Conservation (phyloP, 2,113 vertebrate species). For the Aegotheles bennettii region DNA sequence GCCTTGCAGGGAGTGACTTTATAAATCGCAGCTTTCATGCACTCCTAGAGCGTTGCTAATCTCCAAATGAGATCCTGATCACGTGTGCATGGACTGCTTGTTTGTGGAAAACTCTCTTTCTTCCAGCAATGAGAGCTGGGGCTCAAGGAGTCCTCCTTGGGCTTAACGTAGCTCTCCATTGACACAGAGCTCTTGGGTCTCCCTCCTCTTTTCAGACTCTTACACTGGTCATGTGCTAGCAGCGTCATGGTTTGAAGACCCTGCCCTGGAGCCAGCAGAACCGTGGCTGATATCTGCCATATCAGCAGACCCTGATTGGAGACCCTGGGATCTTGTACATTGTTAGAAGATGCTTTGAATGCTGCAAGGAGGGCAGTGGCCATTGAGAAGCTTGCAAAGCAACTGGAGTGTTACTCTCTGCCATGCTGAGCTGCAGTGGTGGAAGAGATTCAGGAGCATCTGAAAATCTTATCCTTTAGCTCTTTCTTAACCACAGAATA, state of each 20-base stretch:
- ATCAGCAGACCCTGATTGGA: background rate
- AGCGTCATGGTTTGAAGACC: background rate
- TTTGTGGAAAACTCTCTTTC: background rate
- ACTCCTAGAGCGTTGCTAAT: background rate
- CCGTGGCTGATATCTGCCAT: background rate
- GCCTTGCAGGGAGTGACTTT: background rate
- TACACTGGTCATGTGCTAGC: fast-evolving
- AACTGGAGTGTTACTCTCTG: background rate
- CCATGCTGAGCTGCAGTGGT: background rate
- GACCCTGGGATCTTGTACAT: background rate
- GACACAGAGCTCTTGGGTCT: background rate
- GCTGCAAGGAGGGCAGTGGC: background rate
- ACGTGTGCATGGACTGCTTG: background rate
- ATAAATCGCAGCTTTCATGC: background rate
- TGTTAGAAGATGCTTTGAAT: background rate
- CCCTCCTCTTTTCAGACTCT: background rate
- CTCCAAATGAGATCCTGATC: background rate
- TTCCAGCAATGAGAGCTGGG: background rate
- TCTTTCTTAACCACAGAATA: background rate
- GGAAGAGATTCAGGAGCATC: background rate
- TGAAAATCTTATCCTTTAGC: background rate
- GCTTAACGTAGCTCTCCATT: background rate
- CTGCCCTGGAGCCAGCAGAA: background rate
- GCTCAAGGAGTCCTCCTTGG: background rate
- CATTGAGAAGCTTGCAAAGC: background rate